Conservation (phyloP, 2,888 invertebrate genomes). For the Julus scandinavius region DNA sequence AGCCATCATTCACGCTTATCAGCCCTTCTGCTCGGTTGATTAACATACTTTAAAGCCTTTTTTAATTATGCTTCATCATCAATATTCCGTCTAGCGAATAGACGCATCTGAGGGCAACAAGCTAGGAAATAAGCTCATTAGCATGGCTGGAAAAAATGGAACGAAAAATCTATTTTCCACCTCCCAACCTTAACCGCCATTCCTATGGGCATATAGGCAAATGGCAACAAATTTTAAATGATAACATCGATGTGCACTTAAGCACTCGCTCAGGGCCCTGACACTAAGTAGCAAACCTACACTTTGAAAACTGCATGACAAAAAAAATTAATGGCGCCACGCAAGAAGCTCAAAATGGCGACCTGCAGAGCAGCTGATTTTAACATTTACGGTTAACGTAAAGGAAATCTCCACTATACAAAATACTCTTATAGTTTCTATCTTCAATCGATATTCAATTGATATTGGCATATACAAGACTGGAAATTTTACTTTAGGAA, state of each 20-base stretch:
- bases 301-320: background rate
- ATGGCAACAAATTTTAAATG: conserved; percentile 43
- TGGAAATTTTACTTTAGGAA: no score
- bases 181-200: conserved; percentile 1
- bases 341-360: background rate
- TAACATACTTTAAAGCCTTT: conserved; percentile 48
- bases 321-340: conserved; percentile 5
- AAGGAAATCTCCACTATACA: no score
- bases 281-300: conserved; percentile 15
- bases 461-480: no score
- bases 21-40: conserved; percentile 41
- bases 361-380: background rate
- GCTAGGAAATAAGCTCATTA: conserved; percentile 44
- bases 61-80: conserved; percentile 46
- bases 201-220: background rate
- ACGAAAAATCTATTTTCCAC: conserved; percentile 29
- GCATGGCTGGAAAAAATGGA: background rate
- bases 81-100: background rate
- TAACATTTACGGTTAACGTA: background rate
- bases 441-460: no score
- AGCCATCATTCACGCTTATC: conserved; percentile 51
- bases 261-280: conserved; percentile 40
- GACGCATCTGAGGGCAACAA: background rate
- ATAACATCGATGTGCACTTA: conserved; percentile 46
- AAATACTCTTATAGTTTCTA: no score